Evolutionary conservation across 2,113 vertebrate species (phyloP), one percentile per base, ranked within the genome.

Genomic region (Corythornis cristatus): DNA sequence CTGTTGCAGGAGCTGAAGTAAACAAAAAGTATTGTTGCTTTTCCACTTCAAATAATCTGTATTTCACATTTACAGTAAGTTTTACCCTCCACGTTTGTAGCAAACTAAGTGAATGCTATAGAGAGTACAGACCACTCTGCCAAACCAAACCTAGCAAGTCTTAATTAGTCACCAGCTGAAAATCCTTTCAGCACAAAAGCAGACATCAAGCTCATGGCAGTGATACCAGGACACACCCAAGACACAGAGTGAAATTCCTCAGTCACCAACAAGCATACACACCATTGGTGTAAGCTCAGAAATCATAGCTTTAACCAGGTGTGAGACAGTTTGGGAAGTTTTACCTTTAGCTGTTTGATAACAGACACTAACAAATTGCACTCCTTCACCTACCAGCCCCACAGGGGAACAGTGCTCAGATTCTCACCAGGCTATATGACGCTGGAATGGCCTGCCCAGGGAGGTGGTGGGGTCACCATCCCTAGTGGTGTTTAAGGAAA

Each of bases 161-260:
- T 67, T 33, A 33, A 68, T 7, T 5, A 5, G 23, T 46, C 28
- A 50, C 31, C 68, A 68, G 28, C 48, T 51, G 22, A 57, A 87
- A 65, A 5, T 12, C 35, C 12, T 83, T 64, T 28, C 17, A 80
- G 20, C 13, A 45, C 5, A 67, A n/a, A 58, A 12, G 2, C 18
- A 19, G 43, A 8, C 4, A 19, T 35, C 8, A 51, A 17, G 45
- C 22, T 62, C 6, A 2, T 12, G 10, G 4, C 13, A 54, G 17
- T 5, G 5, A 2, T 12, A 77, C 2, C 28, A 35, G 40, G 11
- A 53, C 25, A 28, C 28, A 40, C 7, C 51, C 79, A 50, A 82
- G 35, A 19, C 10, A 31, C 5, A 2, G 3, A 2, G 3, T 6
- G 11, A 0, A 1, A 18, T 12, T 54, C 19, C 82, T 65, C 62